Evolutionary conservation across 2,797 vertebrate genomes (phyloP), one percentile per base, ranked within the genome.

Genomic region (Dromococcyx pavoninus): DNA sequence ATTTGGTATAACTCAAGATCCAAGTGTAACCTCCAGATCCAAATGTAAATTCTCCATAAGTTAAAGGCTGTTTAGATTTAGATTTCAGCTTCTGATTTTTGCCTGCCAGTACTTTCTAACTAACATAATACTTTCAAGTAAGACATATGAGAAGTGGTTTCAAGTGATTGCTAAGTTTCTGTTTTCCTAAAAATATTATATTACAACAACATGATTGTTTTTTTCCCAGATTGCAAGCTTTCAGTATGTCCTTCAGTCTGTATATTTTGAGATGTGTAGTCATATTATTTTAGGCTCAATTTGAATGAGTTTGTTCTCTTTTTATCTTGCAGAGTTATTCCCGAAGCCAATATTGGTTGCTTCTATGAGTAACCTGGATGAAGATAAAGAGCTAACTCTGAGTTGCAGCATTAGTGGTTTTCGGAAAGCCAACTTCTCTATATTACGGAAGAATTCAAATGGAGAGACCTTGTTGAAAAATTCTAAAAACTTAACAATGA

Each of bases 311-410:
- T 80, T 4, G 1, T 70, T 88, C 22, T 67, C n/a, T 94, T 48
- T 57, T 69, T 91, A 39, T 76, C 72, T 97, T 97, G 43, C 97
- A 98, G 98, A 98, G 77, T 94, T 98, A 24, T 98, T 98, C 89
- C 91, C 97, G 81, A 97, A 91, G 48, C 98, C 98, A 2, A 66
- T 56, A 32, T 70, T 98, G 87, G 14, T 60, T 69, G 70, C 88
- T 80, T 95, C 95, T 13, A 35, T 53, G 75, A 74, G 9, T 30
- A 74, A 44, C 3, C 58, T 98, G 83, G 97, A 98, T 92, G 96
- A 98, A 92, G 97, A 76, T 4, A 89, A 91, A 43, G 28, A 10
- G 2, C 48, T 98, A 83, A 30, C 10, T 48, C 56, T 98, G 70
- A 88, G 8, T 22, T 98, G 98, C 87, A 93, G 13, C 46, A 43